phyloP scores from a whole-genome alignment of 2,113 vertebrate genomes.

The Anolis carolinensis region DNA sequence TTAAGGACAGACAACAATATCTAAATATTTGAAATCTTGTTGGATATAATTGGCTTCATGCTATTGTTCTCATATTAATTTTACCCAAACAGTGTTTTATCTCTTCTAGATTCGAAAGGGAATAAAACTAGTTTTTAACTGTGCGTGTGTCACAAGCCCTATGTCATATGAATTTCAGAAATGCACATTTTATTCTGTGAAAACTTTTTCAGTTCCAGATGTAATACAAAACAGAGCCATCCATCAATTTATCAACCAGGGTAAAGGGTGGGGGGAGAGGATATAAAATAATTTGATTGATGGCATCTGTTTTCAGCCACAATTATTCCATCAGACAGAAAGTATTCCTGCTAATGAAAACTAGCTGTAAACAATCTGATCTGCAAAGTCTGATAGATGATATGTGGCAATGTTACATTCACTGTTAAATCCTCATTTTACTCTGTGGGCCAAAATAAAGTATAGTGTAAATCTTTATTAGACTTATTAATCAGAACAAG shows the following conservation, averaged over 20 bases:
- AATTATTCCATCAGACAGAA: slow-evolving; percentile 50
- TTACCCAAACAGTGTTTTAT: slow-evolving; percentile 26
- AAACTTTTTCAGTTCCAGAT: slow-evolving; percentile 24
- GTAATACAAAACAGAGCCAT: slow-evolving; percentile 41
- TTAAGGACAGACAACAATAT: neutral
- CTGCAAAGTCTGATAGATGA: slow-evolving; percentile 45
- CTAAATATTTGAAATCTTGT: neutral
- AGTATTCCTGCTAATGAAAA: slow-evolving; percentile 49
- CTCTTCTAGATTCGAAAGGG: neutral
- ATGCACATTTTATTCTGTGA: neutral
- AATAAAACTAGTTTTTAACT: neutral
- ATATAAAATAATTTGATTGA: slow-evolving; percentile 33
- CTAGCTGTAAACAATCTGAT: slow-evolving; percentile 43
- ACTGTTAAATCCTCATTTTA: slow-evolving; percentile 46
- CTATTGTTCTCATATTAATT: neutral
- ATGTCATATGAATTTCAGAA: neutral
- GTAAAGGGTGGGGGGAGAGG: slow-evolving; percentile 17
- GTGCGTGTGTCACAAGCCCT: neutral
- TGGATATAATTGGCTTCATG: neutral
- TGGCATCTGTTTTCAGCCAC: slow-evolving; percentile 34
- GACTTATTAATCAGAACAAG: neutral
- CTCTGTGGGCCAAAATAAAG: slow-evolving; percentile 15
- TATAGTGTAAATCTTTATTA: neutral
- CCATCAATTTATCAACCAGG: slow-evolving; percentile 34
- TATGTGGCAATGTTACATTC: slow-evolving; percentile 45